phyloP scores from a whole-genome alignment of 2,113 vertebrate species.

The Bos indicus region DNA sequence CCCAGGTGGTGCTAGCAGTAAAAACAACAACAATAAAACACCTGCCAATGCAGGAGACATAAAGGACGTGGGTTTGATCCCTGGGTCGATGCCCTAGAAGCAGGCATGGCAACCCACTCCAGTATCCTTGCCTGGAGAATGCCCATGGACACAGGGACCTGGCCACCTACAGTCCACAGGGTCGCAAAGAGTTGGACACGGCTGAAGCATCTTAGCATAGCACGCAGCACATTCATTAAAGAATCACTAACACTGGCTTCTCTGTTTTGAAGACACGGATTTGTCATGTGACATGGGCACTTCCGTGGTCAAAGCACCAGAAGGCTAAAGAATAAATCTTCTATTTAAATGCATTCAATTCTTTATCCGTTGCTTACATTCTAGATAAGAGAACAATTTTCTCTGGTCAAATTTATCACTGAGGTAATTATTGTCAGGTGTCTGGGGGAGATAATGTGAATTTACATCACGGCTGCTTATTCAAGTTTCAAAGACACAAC shows the following conservation, averaged over 20 bases:
- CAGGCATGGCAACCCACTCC: no score
- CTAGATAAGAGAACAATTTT: conserved; percentile 14
- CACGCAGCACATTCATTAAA: background rate
- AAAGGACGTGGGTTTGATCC: background rate
- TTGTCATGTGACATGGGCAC: background rate
- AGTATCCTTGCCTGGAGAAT: background rate
- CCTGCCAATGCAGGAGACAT: background rate
- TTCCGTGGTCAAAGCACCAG: background rate
- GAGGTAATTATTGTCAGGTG: conserved; percentile 40
- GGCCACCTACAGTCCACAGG: background rate
- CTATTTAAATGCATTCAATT: conserved; percentile 42
- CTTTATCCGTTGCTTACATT: background rate
- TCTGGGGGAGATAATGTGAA: conserved; percentile 2
- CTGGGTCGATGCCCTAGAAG: background rate
- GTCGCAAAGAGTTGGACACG: rapidly evolving
- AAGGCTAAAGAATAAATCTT: background rate
- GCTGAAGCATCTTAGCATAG: background rate
- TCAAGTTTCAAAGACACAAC: background rate
- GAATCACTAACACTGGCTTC: background rate
- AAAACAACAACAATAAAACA: background rate
- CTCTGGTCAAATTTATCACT: conserved; percentile 17
- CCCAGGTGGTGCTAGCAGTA: background rate
- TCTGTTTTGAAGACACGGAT: background rate
- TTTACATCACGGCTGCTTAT: background rate
- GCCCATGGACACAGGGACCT: background rate